phyloP scores from a whole-genome alignment of 2,797 vertebrate species.

The Rousettus madagascariensis region DNA sequence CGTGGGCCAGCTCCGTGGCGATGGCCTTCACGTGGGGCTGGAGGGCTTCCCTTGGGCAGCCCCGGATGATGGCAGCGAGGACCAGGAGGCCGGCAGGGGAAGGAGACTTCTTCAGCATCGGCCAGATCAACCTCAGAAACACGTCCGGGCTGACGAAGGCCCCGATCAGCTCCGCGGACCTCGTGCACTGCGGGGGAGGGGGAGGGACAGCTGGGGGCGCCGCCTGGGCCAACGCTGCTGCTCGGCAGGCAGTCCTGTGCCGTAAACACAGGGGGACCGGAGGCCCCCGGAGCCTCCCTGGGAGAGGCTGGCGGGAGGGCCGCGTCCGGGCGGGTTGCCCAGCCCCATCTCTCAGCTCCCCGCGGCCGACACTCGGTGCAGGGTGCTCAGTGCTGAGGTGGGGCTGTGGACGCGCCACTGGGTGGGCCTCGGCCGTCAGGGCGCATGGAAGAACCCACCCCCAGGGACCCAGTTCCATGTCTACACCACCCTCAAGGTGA shows the following conservation, averaged over 20 bases:
- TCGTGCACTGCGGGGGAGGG: slow-evolving; percentile 84
- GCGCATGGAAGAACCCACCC: background rate
- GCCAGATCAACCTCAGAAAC: slow-evolving; percentile 90
- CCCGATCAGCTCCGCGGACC: slow-evolving; percentile 91
- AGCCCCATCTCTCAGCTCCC: too few species aligned
- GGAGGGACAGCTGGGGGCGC: background rate
- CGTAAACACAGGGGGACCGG: too few species aligned
- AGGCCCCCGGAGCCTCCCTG: too few species aligned
- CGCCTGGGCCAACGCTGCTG: too few species aligned
- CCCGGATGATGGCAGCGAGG: slow-evolving; percentile 87
- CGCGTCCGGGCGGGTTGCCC: background rate
- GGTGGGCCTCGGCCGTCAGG: background rate
- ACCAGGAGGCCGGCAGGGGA: slow-evolving; percentile 89
- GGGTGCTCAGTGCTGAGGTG: too few species aligned
- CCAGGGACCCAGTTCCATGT: background rate
- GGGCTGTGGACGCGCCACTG: too few species aligned
- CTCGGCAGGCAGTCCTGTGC: background rate
- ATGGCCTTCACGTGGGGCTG: slow-evolving; percentile 88
- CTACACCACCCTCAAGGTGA: background rate
- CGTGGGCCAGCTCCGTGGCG: slow-evolving; percentile 82
- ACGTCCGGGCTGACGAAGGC: slow-evolving; percentile 92
- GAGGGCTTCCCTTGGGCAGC: slow-evolving; percentile 87
- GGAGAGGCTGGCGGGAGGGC: background rate
- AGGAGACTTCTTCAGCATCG: slow-evolving; percentile 84
- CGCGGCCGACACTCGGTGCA: too few species aligned